These are phyloP conservation scores for Parnassius apollo DNA, from an alignment of 2,888 invertebrate species.

Conservation along the genomic window DNA sequence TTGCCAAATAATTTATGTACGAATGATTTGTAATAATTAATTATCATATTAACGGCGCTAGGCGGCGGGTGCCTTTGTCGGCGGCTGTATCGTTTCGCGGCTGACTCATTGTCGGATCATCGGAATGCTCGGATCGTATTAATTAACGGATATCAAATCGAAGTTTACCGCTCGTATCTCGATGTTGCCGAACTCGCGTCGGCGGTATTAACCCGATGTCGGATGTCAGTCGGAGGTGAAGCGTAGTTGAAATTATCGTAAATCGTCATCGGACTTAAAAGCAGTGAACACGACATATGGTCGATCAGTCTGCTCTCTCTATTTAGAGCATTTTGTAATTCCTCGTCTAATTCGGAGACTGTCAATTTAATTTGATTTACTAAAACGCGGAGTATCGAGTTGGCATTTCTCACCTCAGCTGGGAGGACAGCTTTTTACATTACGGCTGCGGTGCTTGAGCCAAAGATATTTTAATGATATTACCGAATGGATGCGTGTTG, in stretches of 20 bases:
- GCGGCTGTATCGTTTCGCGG: constrained; percentile 54
- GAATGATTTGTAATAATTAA: constrained; percentile 77
- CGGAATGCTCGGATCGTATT: constrained; percentile 76
- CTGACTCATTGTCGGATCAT: constrained; percentile 74
- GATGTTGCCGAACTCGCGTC: constrained; percentile 75
- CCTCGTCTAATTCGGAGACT: constrained; percentile 30
- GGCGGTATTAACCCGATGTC: constrained; percentile 58
- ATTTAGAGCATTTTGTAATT: constrained; percentile 4
- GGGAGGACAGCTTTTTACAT: constrained; percentile 66
- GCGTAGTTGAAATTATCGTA: constrained; percentile 63
- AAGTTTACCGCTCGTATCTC: constrained; percentile 77
- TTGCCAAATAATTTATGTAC: constrained; percentile 65
- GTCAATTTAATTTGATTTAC: constrained; percentile 59
- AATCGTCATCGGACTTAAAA: constrained; percentile 69
- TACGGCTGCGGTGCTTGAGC: constrained; percentile 69
- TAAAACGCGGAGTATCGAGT: constrained; percentile 55
- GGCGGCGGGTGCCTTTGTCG: constrained; percentile 71
- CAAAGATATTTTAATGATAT: constrained; percentile 81
- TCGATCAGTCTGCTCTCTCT: constrained; percentile 35
- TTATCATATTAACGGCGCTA: constrained; percentile 77
- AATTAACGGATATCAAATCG: constrained; percentile 80
- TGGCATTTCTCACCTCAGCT: constrained; percentile 75
- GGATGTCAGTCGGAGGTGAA: constrained; percentile 58
- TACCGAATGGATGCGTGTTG: constrained; percentile 74
- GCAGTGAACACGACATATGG: constrained; percentile 74